These are phyloP conservation scores for Dicycla oo DNA, from an alignment of 2,888 invertebrate species.

Conservation along the genomic window DNA sequence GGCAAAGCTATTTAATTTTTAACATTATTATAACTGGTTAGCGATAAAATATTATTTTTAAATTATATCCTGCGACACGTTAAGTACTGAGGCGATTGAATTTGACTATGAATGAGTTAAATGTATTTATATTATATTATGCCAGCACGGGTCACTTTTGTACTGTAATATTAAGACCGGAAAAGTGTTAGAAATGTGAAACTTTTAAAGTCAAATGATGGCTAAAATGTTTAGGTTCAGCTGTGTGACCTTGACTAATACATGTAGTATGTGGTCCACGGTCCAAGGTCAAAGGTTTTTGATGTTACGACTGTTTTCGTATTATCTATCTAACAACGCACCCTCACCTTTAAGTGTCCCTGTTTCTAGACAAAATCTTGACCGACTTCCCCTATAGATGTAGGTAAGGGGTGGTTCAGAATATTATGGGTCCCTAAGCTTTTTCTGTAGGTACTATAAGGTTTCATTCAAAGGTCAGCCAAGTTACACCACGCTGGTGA, in stretches of 20 bases:
- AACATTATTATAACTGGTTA: conserved; percentile 71
- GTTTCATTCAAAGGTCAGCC: too few species aligned
- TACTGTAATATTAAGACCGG: conserved; percentile 13
- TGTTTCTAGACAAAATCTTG: conserved; percentile 1
- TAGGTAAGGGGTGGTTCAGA: not conserved
- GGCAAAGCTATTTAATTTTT: conserved; percentile 76
- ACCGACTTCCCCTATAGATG: conserved; percentile 6
- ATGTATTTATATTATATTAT: conserved; percentile 23
- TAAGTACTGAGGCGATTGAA: conserved; percentile 46
- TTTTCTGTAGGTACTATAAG: too few species aligned
- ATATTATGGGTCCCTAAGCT: not conserved
- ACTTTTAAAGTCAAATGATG: conserved; percentile 21
- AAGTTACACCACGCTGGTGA: too few species aligned
- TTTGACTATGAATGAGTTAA: conserved; percentile 35
- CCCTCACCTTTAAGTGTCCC: conserved; percentile 12
- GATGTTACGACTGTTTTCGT: not conserved
- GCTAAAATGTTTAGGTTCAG: not conserved
- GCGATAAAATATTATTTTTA: conserved; percentile 58
- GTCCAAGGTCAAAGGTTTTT: conserved; percentile 10
- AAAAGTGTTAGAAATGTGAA: conserved; percentile 34
- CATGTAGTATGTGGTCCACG: not conserved
- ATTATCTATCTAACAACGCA: conserved; percentile 1
- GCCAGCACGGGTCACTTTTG: conserved; percentile 41
- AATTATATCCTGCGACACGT: conserved; percentile 49
- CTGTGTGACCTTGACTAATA: not conserved